These are phyloP conservation scores for Ochropacha duplaris DNA, from an alignment of 2,888 invertebrate species.

Conservation along the genomic window DNA sequence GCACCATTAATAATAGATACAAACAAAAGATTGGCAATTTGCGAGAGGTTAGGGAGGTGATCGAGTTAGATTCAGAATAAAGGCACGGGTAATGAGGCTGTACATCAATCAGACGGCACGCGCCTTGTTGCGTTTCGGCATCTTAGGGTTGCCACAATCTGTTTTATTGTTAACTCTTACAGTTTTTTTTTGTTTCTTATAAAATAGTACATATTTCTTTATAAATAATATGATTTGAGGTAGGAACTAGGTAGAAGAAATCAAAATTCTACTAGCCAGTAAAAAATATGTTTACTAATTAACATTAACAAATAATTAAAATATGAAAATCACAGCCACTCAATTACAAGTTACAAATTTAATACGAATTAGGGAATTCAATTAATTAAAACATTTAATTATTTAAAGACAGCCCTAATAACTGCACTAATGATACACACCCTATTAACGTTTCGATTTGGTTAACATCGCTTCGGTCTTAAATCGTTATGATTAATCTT, in stretches of 20 bases:
- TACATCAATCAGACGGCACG: slow-evolving; percentile 66
- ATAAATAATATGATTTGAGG: background rate
- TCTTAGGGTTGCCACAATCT: slow-evolving; percentile 24
- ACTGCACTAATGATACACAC: slow-evolving; percentile 43
- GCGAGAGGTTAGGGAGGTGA: slow-evolving; percentile 21
- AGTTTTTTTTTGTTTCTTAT: background rate
- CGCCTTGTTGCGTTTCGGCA: slow-evolving; percentile 40
- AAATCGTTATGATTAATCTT: slow-evolving; percentile 41
- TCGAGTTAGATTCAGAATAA: slow-evolving; percentile 31
- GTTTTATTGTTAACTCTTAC: slow-evolving; percentile 6
- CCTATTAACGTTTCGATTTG: slow-evolving; percentile 40
- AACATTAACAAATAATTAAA: background rate
- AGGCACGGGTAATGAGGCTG: slow-evolving; percentile 48
- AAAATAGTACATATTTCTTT: background rate
- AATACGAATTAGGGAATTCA: too few species aligned
- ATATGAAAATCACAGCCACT: background rate
- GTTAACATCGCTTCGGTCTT: slow-evolving; percentile 32
- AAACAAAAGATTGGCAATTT: slow-evolving; percentile 48
- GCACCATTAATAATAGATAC: slow-evolving; percentile 45
- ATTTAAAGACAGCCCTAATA: slow-evolving; percentile 40
- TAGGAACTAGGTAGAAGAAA: too few species aligned
- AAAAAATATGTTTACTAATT: too few species aligned
- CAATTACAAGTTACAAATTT: background rate
- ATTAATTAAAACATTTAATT: slow-evolving; percentile 7
- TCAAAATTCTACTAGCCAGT: too few species aligned